These are phyloP conservation scores for Tetramorium alpestre DNA, from an alignment of 1,140 invertebrate genomes.

Conservation along the genomic window DNA sequence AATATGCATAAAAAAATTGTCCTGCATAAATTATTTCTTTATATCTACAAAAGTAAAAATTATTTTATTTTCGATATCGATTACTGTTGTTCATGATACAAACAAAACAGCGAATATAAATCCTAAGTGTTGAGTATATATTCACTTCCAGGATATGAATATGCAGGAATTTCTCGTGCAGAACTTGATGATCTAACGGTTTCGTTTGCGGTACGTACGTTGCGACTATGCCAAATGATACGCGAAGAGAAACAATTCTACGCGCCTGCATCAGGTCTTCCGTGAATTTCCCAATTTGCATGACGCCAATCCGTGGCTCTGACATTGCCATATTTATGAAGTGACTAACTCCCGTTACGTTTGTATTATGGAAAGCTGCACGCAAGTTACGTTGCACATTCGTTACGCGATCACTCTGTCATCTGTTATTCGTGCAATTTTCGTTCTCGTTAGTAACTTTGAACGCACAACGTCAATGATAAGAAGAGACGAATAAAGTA, in stretches of 20 bases:
- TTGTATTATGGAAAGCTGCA: background rate
- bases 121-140: background rate
- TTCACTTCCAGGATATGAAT: slow-evolving; percentile 17
- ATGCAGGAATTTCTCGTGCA: slow-evolving; percentile 23
- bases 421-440: background rate
- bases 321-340: slow-evolving; percentile 39
- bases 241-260: background rate
- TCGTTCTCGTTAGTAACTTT: background rate
- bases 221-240: slow-evolving; percentile 17
- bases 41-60: background rate
- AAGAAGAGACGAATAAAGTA: background rate
- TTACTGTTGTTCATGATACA: background rate
- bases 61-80: background rate
- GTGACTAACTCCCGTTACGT: slow-evolving; percentile 45
- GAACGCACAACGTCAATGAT: background rate
- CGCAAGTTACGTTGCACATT: slow-evolving; percentile 1
- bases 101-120: background rate
- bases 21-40: too few species aligned
- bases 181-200: slow-evolving; percentile 48
- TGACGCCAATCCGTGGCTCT: slow-evolving; percentile 8
- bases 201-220: slow-evolving; percentile 43
- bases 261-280: background rate
- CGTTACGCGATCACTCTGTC: slow-evolving; percentile 2
- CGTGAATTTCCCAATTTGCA: slow-evolving; percentile 36
- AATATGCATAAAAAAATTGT: background rate